phyloP scores from a whole-genome alignment of 1,140 invertebrate species.

The Brachionus plicatilis region DNA sequence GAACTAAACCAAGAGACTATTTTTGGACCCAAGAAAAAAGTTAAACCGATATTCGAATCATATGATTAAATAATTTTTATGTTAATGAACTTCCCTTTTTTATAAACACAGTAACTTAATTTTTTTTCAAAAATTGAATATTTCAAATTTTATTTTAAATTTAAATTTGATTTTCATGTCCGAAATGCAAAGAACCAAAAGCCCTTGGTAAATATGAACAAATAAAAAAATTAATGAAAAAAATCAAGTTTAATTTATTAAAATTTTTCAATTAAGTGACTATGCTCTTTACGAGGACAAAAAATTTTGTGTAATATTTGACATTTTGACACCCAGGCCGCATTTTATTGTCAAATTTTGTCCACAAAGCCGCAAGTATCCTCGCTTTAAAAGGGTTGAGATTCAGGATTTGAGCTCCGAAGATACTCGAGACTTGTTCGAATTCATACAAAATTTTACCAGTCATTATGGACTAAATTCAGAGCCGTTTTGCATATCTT shows the following conservation, averaged over 20 bases:
- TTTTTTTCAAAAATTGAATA: neutral
- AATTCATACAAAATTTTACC: neutral
- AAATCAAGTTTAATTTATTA: neutral
- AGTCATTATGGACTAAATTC: neutral
- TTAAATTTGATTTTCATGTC: neutral
- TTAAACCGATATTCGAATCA: no score
- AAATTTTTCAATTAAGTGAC: neutral
- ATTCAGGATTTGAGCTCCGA: neutral
- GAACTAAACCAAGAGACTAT: no score
- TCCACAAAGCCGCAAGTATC: neutral
- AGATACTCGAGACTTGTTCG: neutral
- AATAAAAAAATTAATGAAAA: neutral
- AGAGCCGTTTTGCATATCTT: neutral
- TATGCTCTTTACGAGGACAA: neutral
- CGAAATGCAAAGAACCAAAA: neutral
- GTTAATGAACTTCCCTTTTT: no score
- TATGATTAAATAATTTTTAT: no score
- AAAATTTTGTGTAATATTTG: conserved; percentile 7
- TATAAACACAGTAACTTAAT: neutral
- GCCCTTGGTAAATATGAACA: neutral
- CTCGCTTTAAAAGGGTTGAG: neutral
- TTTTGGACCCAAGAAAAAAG: no score
- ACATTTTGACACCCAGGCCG: neutral
- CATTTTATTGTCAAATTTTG: conserved; percentile 13
- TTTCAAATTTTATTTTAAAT: neutral